These are phyloP conservation scores for Deilephila elpenor DNA, from an alignment of 2,888 invertebrate genomes.

Conservation along the genomic window DNA sequence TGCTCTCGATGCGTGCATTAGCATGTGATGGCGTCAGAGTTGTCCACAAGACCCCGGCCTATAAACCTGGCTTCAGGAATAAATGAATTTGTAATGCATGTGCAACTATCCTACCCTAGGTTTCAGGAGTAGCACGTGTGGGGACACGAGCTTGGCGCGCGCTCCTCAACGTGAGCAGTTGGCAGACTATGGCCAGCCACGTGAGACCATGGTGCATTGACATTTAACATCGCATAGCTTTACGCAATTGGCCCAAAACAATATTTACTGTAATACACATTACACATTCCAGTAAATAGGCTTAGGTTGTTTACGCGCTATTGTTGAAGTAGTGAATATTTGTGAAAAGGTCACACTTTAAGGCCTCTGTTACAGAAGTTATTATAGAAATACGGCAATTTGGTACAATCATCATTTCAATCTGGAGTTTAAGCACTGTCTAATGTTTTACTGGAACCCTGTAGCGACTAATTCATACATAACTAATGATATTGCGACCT, in stretches of 20 bases:
- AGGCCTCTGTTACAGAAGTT: background rate
- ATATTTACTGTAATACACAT: background rate
- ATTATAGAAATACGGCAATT: background rate
- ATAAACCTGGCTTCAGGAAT: conserved; percentile 59
- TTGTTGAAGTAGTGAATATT: background rate
- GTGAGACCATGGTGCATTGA: conserved; percentile 33
- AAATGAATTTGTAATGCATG: conserved; percentile 60
- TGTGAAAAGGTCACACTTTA: background rate
- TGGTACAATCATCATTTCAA: background rate
- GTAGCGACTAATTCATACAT: conserved; percentile 16
- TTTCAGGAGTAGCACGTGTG: conserved; percentile 53
- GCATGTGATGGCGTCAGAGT: conserved; percentile 46
- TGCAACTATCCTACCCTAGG: conserved; percentile 56
- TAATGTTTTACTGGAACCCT: background rate
- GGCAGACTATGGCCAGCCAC: conserved; percentile 35
- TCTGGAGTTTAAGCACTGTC: background rate
- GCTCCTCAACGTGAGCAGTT: conserved; percentile 57
- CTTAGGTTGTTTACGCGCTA: background rate
- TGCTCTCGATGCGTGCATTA: conserved; percentile 45
- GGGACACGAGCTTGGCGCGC: conserved; percentile 45
- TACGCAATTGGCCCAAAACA: background rate
- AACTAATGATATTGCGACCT: conserved; percentile 23
- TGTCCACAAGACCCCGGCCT: conserved; percentile 52
- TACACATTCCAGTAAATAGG: background rate
- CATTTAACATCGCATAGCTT: background rate